These are phyloP conservation scores for Nothoprocta perdicaria DNA, from an alignment of 2,113 vertebrate species.

Conservation along the genomic window DNA sequence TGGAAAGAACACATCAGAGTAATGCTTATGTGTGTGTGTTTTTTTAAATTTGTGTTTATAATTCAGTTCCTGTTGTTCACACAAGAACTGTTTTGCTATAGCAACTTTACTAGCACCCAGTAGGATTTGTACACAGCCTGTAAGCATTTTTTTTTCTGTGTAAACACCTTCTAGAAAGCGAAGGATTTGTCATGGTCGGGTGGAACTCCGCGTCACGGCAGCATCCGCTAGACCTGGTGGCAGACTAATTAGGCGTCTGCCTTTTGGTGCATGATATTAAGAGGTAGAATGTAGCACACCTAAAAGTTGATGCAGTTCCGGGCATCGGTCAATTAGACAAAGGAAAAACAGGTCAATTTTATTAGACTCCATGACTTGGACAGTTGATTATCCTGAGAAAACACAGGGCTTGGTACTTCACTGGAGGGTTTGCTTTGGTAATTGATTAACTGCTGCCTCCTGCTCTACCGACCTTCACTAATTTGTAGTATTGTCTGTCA, in stretches of 20 bases:
- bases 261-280: constrained; percentile 66
- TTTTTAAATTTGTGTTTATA: not conserved
- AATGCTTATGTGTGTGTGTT: not conserved
- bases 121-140: constrained; percentile 38
- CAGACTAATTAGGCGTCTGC: constrained; percentile 69
- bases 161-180: constrained; percentile 56
- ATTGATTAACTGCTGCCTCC: constrained; percentile 72
- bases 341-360: constrained; percentile 75
- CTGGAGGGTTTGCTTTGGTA: constrained; percentile 62
- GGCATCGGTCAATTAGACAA: constrained; percentile 69
- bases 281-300: constrained; percentile 69
- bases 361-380: constrained; percentile 60
- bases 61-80: constrained; percentile 38
- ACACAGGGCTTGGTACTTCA: constrained; percentile 67
- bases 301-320: constrained; percentile 71
- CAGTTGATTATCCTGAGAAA: constrained; percentile 78
- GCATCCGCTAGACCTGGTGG: constrained; percentile 56
- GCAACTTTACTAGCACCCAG: constrained; percentile 21
- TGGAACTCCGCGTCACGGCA: constrained; percentile 23
- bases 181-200: constrained; percentile 51
- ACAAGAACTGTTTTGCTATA: constrained; percentile 29
- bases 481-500: constrained; percentile 73
- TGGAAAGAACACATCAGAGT: not conserved
- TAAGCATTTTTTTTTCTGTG: constrained; percentile 40
- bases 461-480: constrained; percentile 76